These are phyloP conservation scores for Drosophila carrolli DNA, from an alignment of 1,140 invertebrate genomes.

Conservation along the genomic window DNA sequence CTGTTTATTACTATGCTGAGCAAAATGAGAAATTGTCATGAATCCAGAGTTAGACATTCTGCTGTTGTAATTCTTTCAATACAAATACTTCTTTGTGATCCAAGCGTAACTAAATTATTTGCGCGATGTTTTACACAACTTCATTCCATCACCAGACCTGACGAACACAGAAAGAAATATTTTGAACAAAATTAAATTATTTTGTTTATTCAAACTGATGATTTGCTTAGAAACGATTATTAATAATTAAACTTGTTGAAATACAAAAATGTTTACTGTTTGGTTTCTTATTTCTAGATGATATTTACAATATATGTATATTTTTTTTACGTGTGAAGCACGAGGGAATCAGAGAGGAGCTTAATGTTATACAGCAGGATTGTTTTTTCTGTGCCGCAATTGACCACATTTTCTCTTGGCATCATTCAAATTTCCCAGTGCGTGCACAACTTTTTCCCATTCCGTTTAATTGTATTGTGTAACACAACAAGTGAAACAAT, in stretches of 20 bases:
- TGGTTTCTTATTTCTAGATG: too few species aligned
- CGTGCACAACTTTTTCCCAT: conserved; percentile 24
- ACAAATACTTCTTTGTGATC: not conserved
- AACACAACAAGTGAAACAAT: conserved; percentile 51
- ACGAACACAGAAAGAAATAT: conserved; percentile 24
- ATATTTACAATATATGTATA: not conserved
- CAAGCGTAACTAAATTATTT: conserved; percentile 22
- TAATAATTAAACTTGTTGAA: too few species aligned
- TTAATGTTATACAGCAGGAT: conserved; percentile 63
- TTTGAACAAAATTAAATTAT: not conserved
- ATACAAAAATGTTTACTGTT: too few species aligned
- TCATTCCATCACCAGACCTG: conserved; percentile 46
- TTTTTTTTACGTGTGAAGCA: conserved; percentile 6
- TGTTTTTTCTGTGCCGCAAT: conserved; percentile 28
- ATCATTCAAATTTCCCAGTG: conserved; percentile 57
- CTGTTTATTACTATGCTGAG: conserved; percentile 51
- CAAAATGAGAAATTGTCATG: conserved; percentile 69
- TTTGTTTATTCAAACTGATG: not conserved
- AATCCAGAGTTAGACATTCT: conserved; percentile 14
- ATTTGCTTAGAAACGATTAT: too few species aligned
- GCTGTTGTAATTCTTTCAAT: conserved; percentile 5
- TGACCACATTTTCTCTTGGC: conserved; percentile 22
- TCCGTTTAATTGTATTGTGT: conserved; percentile 47
- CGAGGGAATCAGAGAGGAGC: conserved; percentile 14
- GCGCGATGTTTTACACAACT: conserved; percentile 41